phyloP scores from a whole-genome alignment of 1,140 invertebrate genomes.

The Brachionus paranguensis region DNA sequence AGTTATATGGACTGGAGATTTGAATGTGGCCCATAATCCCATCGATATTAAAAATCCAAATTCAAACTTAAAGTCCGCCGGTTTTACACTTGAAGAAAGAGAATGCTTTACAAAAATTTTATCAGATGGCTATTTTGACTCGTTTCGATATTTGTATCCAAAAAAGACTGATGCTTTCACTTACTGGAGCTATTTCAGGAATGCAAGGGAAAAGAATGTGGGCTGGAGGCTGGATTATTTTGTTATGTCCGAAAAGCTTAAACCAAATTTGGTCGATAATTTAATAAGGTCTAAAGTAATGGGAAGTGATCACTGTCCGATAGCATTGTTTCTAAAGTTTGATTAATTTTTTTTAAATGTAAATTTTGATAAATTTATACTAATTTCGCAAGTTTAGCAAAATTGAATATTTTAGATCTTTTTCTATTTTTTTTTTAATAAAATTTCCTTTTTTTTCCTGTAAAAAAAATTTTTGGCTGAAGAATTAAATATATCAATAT shows the following conservation, averaged over 20 bases:
- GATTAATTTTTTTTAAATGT: background rate
- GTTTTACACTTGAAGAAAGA: slow-evolving; percentile 88
- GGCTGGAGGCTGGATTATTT: slow-evolving; percentile 96
- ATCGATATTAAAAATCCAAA: slow-evolving; percentile 93
- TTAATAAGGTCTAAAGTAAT: slow-evolving; percentile 51
- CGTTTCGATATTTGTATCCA: slow-evolving; percentile 80
- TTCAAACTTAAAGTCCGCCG: slow-evolving; percentile 78
- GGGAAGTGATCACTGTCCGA: slow-evolving; percentile 57
- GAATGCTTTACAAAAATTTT: slow-evolving; percentile 64
- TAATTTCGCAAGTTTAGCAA: background rate
- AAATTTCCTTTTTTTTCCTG: background rate
- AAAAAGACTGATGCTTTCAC: slow-evolving; percentile 76
- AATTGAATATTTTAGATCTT: no score
- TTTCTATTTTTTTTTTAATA: background rate
- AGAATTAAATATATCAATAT: background rate
- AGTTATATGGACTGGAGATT: slow-evolving; percentile 72
- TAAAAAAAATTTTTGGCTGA: background rate
- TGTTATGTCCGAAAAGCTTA: slow-evolving; percentile 68
- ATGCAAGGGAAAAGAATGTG: slow-evolving; percentile 77
- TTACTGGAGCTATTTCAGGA: slow-evolving; percentile 86
- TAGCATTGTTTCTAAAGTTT: slow-evolving; percentile 42
- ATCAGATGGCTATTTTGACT: slow-evolving; percentile 70
- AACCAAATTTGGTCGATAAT: slow-evolving; percentile 67
- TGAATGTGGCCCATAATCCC: slow-evolving; percentile 92
- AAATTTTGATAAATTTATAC: background rate